phyloP scores from a whole-genome alignment of 2,113 vertebrate genomes.

The Mobula hypostoma region DNA sequence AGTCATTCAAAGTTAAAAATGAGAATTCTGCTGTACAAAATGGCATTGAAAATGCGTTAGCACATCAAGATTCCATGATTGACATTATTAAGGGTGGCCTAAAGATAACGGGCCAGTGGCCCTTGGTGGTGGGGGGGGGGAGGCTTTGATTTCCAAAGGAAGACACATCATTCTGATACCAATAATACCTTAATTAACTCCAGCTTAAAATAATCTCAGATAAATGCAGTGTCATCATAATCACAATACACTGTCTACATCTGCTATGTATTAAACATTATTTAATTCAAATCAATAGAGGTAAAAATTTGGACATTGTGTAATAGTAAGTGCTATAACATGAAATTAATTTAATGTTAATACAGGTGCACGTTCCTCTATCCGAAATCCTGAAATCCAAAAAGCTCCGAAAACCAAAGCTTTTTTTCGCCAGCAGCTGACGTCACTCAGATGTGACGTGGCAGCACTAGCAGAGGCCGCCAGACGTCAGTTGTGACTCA shows the following conservation, averaged over 20 bases:
- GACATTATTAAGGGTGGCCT: neutral
- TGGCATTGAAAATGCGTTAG: neutral
- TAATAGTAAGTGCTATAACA: neutral
- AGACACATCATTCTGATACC: no score
- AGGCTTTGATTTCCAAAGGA: neutral
- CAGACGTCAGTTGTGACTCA: no score
- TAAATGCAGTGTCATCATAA: neutral
- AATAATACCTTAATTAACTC: neutral
- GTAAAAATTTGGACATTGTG: neutral
- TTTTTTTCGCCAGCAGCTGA: no score
- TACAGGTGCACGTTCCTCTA: no score
- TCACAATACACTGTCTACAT: no score
- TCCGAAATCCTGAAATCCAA: no score
- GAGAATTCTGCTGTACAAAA: neutral
- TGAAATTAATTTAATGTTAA: neutral
- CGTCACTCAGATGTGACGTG: no score
- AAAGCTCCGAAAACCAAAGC: no score
- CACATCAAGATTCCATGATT: neutral
- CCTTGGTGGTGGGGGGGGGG: no score
- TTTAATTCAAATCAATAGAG: neutral
- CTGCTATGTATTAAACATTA: neutral
- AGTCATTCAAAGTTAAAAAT: neutral
- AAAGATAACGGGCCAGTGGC: neutral
- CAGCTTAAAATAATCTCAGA: neutral
- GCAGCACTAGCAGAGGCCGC: no score